phyloP scores from a whole-genome alignment of 2,888 invertebrate genomes.

The Tenthredo livida region DNA sequence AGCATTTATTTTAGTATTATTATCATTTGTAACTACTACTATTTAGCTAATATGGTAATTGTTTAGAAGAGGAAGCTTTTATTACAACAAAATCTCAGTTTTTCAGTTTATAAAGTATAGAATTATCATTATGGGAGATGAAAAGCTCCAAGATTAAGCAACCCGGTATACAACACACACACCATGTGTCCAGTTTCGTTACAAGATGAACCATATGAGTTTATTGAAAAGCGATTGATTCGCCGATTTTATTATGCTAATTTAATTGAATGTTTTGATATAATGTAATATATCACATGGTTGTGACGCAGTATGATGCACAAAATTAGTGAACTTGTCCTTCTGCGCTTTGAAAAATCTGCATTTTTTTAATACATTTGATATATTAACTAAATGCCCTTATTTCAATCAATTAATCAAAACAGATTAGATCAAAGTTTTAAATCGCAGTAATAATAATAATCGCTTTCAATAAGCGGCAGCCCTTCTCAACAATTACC shows the following conservation, averaged over 20 bases:
- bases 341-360: neutral
- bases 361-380: neutral
- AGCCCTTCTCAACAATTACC: conserved; percentile 41
- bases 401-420: neutral
- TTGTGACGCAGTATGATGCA: conserved; percentile 27
- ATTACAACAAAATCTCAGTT: neutral
- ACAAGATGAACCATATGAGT: neutral
- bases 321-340: conserved; percentile 14
- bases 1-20: conserved; percentile 34
- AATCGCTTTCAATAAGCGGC: neutral
- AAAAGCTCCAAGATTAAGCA: neutral
- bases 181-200: neutral
- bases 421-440: neutral
- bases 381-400: neutral
- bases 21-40: conserved; percentile 38
- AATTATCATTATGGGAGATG: neutral
- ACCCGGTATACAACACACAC: neutral
- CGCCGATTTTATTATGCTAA: neutral
- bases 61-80: conserved; percentile 10
- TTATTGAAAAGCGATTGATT: neutral
- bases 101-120: neutral
- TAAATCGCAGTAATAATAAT: neutral
- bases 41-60: conserved; percentile 43
- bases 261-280: conserved; percentile 4
- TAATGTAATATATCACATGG: conserved; percentile 20